Evolutionary conservation across 2,888 invertebrate genomes (phyloP), one percentile per base, ranked within the genome.

Genomic region (Branchinecta sandiegonensis): DNA sequence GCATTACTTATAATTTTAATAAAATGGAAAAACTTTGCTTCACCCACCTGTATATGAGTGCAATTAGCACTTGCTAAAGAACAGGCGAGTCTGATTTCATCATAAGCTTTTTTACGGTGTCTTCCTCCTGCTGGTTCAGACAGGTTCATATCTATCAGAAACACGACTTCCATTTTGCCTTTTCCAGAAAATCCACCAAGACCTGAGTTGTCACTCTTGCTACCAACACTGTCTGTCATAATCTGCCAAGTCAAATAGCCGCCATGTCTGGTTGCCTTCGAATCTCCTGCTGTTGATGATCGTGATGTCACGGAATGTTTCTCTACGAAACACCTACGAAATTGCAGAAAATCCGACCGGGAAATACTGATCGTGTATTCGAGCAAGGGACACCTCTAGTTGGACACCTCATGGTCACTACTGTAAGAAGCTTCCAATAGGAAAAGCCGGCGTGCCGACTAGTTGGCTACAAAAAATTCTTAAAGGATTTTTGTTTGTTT

Each of bases 61-160:
- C 90, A 81, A 79, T 86, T 88, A 3, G 90, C 90, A 76, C 88
- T 88, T 12, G 89, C 85, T 72, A 86, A 80, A 70, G 83, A 81
- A 72, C 92, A 89, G 23, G 90, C 89, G 77, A 87, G 83, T 74
- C 86, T 85, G 23, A 93, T 85, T 81, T 93, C 93, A 73, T 93
- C 91, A 70, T 89, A 80, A 13, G 92, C 92, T 77, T 84, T 84
- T 78, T 86, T 87, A 68, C 94, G 83, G 73, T 90, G 88, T 67
- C 82, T 79, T 73, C 89, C 78, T 78, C 88, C n/a, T 17, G 8
- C 63, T 37, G 37, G 84, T 73, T 86, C 85, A 37, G 84, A 81
- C 76, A 89, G 86, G 74, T 84, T 85, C 70, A 88, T 78, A 80
- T 93, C 92, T 74, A 93, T 82, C 72, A 93, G 88, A 80, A 90